Base-by-base conservation (phyloP, 2,113 vertebrate genomes). In the Taurulus bubalis region DNA sequence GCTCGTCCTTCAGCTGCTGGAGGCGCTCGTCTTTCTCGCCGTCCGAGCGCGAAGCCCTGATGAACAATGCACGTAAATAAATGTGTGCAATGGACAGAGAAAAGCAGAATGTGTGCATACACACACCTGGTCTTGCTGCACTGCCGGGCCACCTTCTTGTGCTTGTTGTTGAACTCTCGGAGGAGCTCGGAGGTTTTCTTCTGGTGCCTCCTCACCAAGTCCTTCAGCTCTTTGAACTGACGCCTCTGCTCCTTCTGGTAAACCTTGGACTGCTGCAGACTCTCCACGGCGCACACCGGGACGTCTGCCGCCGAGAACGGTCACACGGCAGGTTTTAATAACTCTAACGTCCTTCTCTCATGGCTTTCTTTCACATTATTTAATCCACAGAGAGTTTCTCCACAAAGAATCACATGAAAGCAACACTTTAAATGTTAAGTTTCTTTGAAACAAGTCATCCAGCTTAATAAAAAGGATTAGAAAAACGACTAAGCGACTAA, bases 181-280 rank as follows among this genome's bases (percentile, higher is more conserved):
- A 93, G 87, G 0, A 93, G 92, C 66, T 93, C 91, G 0, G 96
- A 96, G n/a, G 97, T 99, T 92, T 98, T 98, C 95, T 98, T 99
- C 93, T 99, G 98, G 80, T 99, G 98, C 64, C 94, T 96, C 91
- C 98, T 97, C 15, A 97, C 96, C 73, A 99, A 90, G 83, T 99
- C 98, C 92, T 99, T 99, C 96, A 98, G 97, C 93, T 99, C 98
- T 83, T 99, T 99, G 89, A 98, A 99, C 87, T 99, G 98, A 26
- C 97, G 97, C 79, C 97, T 96, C 76, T 99, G 98, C 74, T 99
- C 97, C 70, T 98, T 97, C 76, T 98, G 96, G 88, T 98, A 98
- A 1, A 95, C 84, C 59, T 99, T 99, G 77, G 97, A 96, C 84
- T 98, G 98, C 89, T 98, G 98, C 40, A 99, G 94, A 79, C 95